Conservation (phyloP, 2,888 invertebrate species). For the Scaptomyza parva region DNA sequence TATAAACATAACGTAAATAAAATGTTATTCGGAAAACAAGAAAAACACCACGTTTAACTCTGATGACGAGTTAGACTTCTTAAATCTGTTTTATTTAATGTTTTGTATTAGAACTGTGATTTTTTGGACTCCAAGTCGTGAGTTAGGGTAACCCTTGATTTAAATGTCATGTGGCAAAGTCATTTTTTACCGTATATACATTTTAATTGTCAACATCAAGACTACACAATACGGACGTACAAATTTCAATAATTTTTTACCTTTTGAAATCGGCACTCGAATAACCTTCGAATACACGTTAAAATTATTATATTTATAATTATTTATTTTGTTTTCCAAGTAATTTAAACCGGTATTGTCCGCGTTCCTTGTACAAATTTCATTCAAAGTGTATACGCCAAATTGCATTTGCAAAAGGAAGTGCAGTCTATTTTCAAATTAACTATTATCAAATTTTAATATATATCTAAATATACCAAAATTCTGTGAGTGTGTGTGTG, state of each 20-base stretch:
- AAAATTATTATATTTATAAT: slow-evolving; percentile 54
- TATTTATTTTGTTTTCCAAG: slow-evolving; percentile 48
- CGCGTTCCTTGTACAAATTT: slow-evolving; percentile 50
- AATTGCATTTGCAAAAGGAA: slow-evolving; percentile 43
- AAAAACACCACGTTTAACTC: too few species aligned
- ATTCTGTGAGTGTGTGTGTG: slow-evolving; percentile 32
- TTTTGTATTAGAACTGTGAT: background rate
- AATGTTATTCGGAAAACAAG: too few species aligned
- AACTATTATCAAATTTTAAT: slow-evolving; percentile 48
- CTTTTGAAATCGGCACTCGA: slow-evolving; percentile 76
- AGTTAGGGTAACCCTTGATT: slow-evolving; percentile 4
- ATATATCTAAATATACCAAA: slow-evolving; percentile 27
- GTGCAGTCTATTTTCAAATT: slow-evolving; percentile 60
- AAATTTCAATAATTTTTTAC: slow-evolving; percentile 68
- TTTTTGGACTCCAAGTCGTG: too few species aligned
- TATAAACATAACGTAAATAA: too few species aligned
- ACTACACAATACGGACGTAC: slow-evolving; percentile 36
- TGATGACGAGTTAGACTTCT: too few species aligned
- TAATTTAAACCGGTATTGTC: slow-evolving; percentile 43
- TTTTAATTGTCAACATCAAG: slow-evolving; percentile 47
- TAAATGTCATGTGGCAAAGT: slow-evolving; percentile 30
- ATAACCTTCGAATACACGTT: slow-evolving; percentile 48
- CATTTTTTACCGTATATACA: background rate
- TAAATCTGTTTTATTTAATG: too few species aligned
- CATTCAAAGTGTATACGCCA: slow-evolving; percentile 53